phyloP scores from a whole-genome alignment of 2,888 invertebrate genomes.

The Drosophila mulleri region DNA sequence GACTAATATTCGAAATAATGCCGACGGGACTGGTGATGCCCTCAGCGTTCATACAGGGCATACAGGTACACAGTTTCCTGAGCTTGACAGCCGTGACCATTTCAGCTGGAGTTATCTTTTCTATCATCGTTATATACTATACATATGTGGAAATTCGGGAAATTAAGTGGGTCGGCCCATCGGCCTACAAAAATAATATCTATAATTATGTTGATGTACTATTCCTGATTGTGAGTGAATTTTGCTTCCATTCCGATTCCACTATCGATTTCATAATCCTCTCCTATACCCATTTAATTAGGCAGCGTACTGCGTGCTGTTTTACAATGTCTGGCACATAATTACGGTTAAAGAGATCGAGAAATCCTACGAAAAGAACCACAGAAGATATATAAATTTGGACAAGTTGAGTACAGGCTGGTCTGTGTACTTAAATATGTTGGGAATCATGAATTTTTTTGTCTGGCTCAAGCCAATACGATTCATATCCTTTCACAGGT shows the following conservation, averaged over 20 bases:
- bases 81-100: rapidly evolving
- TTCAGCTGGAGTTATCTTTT: background rate
- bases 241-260: background rate
- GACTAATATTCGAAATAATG: constrained; percentile 34
- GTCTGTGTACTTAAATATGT: background rate
- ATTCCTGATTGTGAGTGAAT: constrained; percentile 24
- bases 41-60: background rate
- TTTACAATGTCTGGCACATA: constrained; percentile 29
- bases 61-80: constrained; percentile 7
- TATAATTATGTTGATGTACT: constrained; percentile 12
- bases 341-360: background rate
- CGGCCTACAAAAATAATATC: background rate
- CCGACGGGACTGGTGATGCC: constrained; percentile 35
- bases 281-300: background rate
- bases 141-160: constrained; percentile 27
- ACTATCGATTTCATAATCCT: background rate
- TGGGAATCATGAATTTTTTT: background rate
- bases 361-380: background rate
- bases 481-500: constrained; percentile 33
- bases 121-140: constrained; percentile 10
- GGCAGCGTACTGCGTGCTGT: constrained; percentile 10
- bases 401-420: constrained; percentile 2
- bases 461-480: constrained; percentile 26
- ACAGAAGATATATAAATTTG: constrained; percentile 10
- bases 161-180: background rate